Conservation (phyloP, 2,113 vertebrate species). For the Coregonus clupeaformis region DNA sequence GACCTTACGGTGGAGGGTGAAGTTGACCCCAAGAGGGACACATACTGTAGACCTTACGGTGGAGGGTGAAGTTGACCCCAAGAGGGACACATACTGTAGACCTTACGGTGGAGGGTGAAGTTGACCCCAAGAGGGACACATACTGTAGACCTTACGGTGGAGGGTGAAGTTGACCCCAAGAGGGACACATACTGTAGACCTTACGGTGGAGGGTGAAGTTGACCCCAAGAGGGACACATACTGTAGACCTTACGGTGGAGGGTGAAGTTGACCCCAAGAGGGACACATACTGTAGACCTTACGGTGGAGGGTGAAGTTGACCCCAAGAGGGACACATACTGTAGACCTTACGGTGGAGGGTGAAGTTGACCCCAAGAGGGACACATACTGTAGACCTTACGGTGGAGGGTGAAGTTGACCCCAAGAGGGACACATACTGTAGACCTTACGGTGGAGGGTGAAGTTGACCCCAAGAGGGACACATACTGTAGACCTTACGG, state of each 20-base stretch:
- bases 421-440: conserved; percentile 61
- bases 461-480: conserved; percentile 57
- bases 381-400: conserved; percentile 50
- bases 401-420: conserved; percentile 4
- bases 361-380: conserved; percentile 54
- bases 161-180: conserved; percentile 42
- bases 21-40: conserved; percentile 58
- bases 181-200: conserved; percentile 56
- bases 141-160: conserved; percentile 36
- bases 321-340: conserved; percentile 60
- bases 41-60: conserved; percentile 42
- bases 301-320: background rate
- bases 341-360: conserved; percentile 14
- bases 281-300: conserved; percentile 52
- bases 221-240: conserved; percentile 59
- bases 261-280: conserved; percentile 51
- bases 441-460: conserved; percentile 2
- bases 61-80: conserved; percentile 31
- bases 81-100: conserved; percentile 59
- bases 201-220: too few species aligned
- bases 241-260: conserved; percentile 27
- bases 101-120: too few species aligned
- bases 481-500: conserved; percentile 45
- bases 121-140: conserved; percentile 58
- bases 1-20: background rate